A percentile compares a stretch with the other conserved stretches of the same genome.
These are phyloP conservation scores for Hydrophis major DNA, from an alignment of 2,797 vertebrate genomes.

Conservation along the genomic window DNA sequence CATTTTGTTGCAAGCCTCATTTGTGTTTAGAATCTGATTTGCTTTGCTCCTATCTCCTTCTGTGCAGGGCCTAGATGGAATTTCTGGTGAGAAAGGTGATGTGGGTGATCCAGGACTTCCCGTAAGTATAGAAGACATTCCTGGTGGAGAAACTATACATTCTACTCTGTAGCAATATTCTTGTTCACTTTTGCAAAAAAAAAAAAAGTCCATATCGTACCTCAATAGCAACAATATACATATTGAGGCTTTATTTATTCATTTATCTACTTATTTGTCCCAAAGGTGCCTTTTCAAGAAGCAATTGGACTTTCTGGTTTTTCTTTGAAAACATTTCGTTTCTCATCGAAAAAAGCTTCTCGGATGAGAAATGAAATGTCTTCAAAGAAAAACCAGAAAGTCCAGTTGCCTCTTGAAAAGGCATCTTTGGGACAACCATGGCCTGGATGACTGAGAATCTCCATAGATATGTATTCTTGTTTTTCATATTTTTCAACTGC, in stretches of 20 bases:
- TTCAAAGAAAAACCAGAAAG: not conserved
- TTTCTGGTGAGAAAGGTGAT: constrained; percentile 83
- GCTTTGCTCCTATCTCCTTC: not conserved
- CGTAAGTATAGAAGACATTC: constrained; percentile 57
- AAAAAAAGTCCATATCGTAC: not conserved
- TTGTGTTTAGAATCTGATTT: not conserved
- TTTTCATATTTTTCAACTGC: not conserved
- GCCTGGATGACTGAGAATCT: not conserved
- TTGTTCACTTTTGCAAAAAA: not conserved
- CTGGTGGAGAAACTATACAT: not conserved
- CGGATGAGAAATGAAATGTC: no score
- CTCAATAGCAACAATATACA: not conserved
- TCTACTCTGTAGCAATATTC: not conserved
- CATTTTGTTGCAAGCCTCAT: not conserved
- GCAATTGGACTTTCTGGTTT: no score
- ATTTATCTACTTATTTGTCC: not conserved
- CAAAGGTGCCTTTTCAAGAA: no score
- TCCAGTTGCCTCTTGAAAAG: not conserved
- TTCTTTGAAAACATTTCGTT: no score
- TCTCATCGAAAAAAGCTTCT: no score
- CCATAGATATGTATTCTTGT: not conserved
- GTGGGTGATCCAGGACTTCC: constrained; percentile 80
- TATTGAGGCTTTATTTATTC: not conserved
- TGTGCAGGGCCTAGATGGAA: constrained; percentile 81
- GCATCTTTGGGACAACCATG: not conserved